Evolutionary conservation across 2,888 invertebrate species (phyloP).

Genomic region (Gortyna flavago): DNA sequence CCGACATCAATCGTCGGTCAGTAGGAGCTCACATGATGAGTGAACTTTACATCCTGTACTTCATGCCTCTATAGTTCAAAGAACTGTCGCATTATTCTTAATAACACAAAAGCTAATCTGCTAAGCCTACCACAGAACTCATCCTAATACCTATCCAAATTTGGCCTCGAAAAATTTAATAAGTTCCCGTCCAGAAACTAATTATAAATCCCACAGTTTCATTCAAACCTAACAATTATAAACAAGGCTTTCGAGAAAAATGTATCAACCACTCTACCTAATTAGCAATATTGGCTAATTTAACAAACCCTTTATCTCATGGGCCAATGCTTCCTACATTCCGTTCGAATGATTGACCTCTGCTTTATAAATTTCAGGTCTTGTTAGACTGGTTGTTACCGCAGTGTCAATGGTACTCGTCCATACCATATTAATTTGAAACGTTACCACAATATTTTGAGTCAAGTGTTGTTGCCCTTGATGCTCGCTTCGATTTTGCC

Average conservation of each 20-base stretch:
- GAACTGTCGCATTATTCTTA: slow-evolving; percentile 8
- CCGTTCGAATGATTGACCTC: slow-evolving; percentile 12
- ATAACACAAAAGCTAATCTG: slow-evolving; percentile 13
- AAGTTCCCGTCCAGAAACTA: slow-evolving; percentile 1
- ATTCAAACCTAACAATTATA: slow-evolving; percentile 20
- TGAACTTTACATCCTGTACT: no score
- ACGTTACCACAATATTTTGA: slow-evolving; percentile 42
- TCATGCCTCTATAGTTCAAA: background rate
- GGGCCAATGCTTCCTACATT: background rate
- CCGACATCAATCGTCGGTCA: no score
- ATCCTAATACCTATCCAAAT: background rate
- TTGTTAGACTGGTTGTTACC: slow-evolving; percentile 26
- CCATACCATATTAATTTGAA: slow-evolving; percentile 46
- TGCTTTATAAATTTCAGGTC: background rate
- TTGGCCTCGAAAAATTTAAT: background rate
- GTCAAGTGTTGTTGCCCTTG: slow-evolving; percentile 53
- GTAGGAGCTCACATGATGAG: background rate
- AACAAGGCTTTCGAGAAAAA: background rate
- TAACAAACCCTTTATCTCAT: background rate
- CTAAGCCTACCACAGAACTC: background rate
- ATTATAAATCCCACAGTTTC: slow-evolving; percentile 13
- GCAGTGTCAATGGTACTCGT: slow-evolving; percentile 48
- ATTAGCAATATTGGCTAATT: background rate
- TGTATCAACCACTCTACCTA: slow-evolving; percentile 14
- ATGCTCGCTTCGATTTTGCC: slow-evolving; percentile 19